A percentile compares a stretch with the other conserved stretches of the same genome.
phyloP scores from a whole-genome alignment of 2,888 invertebrate species.

The Tenodera sinensis region DNA sequence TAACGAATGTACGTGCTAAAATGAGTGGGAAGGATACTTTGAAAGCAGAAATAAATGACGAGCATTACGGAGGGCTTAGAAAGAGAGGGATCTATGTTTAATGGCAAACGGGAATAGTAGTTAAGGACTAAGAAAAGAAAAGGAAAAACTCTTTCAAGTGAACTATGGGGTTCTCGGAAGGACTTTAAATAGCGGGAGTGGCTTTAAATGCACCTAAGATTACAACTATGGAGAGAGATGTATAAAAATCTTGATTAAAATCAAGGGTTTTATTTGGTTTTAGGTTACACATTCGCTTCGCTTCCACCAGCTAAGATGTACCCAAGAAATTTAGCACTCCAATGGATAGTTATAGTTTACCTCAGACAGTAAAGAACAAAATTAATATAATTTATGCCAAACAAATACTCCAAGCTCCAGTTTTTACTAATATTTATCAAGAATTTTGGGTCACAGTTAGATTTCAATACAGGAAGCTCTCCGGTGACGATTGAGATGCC shows the following conservation, averaged over 20 bases:
- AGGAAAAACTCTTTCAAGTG: background rate
- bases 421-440: no score
- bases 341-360: background rate
- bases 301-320: background rate
- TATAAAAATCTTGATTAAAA: background rate
- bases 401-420: no score
- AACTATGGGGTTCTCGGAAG: background rate
- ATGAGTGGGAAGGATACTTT: background rate
- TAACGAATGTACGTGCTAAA: background rate
- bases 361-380: no score
- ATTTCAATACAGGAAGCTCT: no score
- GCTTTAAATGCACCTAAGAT: background rate
- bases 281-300: background rate
- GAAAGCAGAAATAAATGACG: background rate
- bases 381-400: no score
- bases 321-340: background rate
- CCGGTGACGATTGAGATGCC: no score
- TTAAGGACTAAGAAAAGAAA: background rate
- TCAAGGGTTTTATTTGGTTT: background rate
- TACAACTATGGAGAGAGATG: background rate
- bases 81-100: background rate
- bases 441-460: no score
- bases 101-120: background rate
- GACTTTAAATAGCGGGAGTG: background rate
- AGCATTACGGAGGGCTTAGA: background rate